These are phyloP conservation scores for Melieria crassipennis DNA, from an alignment of 2,888 invertebrate species.

Conservation along the genomic window DNA sequence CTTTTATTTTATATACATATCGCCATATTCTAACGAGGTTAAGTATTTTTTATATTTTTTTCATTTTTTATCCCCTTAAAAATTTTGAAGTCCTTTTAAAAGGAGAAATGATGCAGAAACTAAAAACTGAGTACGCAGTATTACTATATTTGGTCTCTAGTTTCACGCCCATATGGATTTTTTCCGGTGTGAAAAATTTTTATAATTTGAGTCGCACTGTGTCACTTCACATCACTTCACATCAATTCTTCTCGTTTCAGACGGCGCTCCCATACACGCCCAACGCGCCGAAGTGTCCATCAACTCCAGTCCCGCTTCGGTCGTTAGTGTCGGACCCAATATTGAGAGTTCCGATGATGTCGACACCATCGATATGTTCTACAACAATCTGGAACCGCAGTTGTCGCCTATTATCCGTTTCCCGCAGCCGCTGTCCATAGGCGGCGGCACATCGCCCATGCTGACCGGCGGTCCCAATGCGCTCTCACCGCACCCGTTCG, in stretches of 20 bases:
- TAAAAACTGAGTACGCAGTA: not conserved
- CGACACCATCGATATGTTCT: constrained; percentile 33
- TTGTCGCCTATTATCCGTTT: not conserved
- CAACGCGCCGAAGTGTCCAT: constrained; percentile 33
- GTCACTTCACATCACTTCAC: too few relatives aligned
- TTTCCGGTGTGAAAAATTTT: not conserved
- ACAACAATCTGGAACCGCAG: constrained; percentile 30
- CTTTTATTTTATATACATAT: too few relatives aligned
- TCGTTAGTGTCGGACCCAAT: constrained; percentile 2
- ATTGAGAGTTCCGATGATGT: constrained; percentile 23
- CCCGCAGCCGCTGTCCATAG: not conserved
- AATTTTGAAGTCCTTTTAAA: too few relatives aligned
- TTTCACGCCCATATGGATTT: too few relatives aligned
- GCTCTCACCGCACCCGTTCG: not conserved
- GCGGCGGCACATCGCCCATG: not conserved
- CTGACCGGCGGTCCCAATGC: not conserved
- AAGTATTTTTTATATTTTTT: too few relatives aligned
- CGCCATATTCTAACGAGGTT: too few relatives aligned
- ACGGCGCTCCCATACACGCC: constrained; percentile 28
- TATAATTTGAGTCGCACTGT: not conserved
- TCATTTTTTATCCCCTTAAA: too few relatives aligned
- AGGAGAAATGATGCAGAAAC: too few relatives aligned
- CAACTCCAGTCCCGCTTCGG: constrained; percentile 16
- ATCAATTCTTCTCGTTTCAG: not conserved
- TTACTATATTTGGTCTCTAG: not conserved